A percentile compares a stretch with the other conserved stretches of the same genome.
These are phyloP conservation scores for Magallana gigas DNA, from an alignment of 1,140 invertebrate species.

Conservation along the genomic window DNA sequence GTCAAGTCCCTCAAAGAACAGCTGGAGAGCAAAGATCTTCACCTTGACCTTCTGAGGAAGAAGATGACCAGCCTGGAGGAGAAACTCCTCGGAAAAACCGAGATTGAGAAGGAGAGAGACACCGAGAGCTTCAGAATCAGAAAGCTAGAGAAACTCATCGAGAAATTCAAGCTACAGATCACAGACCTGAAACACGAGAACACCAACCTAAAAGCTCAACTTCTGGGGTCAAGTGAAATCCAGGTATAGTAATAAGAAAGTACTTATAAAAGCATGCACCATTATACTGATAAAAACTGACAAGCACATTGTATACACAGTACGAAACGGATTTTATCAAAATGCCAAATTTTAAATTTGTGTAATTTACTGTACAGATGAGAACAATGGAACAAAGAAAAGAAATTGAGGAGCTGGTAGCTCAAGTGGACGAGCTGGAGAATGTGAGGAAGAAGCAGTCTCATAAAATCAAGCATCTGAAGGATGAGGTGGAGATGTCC, in stretches of 20 bases:
- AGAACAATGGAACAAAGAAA: constrained; percentile 75
- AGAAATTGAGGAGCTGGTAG: constrained; percentile 74
- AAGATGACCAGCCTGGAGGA: constrained; percentile 82
- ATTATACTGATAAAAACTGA: too few relatives aligned
- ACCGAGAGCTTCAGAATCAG: constrained; percentile 69
- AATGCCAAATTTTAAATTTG: too few relatives aligned
- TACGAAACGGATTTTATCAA: background rate
- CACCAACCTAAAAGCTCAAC: constrained; percentile 76
- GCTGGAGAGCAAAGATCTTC: constrained; percentile 92
- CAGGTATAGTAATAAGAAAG: constrained; percentile 65
- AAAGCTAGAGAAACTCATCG: constrained; percentile 75
- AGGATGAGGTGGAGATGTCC: constrained; percentile 64
- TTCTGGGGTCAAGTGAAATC: constrained; percentile 75
- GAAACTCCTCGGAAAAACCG: constrained; percentile 68
- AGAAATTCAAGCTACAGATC: constrained; percentile 77
- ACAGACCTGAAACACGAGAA: constrained; percentile 72
- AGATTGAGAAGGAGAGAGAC: constrained; percentile 75
- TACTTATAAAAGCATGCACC: background rate
- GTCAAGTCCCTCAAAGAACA: constrained; percentile 89
- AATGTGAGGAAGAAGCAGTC: constrained; percentile 75
- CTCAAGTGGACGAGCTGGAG: constrained; percentile 77
- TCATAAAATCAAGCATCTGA: constrained; percentile 75
- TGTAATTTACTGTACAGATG: constrained; percentile 56
- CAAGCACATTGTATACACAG: too few relatives aligned
- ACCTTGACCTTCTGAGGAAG: constrained; percentile 91